Percentiles rank a stretch among this genome's conserved stretches.
phyloP scores from a whole-genome alignment of 1,140 invertebrate genomes.

The Lepidurus packardi region DNA sequence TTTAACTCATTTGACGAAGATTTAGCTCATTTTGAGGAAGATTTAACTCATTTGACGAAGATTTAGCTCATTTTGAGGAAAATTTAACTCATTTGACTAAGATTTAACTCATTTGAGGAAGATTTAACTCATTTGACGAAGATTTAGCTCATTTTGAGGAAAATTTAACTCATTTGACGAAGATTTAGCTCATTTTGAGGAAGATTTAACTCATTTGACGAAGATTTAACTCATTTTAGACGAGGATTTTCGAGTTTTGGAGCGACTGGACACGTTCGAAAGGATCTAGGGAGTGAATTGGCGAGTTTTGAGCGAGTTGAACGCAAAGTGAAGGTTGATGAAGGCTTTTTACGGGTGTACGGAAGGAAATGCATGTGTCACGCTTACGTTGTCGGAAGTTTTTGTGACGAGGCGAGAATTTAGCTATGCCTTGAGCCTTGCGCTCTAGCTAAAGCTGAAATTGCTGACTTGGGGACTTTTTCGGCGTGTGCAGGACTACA shows the following conservation, averaged over 20 bases:
- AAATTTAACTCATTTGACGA: too few relatives aligned
- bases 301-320: not conserved
- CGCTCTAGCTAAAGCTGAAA: slow-evolving; percentile 14
- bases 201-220: too few relatives aligned
- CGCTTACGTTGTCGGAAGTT: slow-evolving; percentile 18
- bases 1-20: not conserved
- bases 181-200: too few relatives aligned
- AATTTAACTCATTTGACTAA: too few relatives aligned
- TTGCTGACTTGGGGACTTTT: slow-evolving; percentile 6
- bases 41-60: not conserved
- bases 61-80: too few relatives aligned
- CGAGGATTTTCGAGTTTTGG: too few relatives aligned
- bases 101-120: not conserved
- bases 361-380: slow-evolving; percentile 21
- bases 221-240: not conserved
- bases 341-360: not conserved
- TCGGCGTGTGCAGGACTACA: not conserved
- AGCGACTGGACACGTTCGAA: too few relatives aligned
- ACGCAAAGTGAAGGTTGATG: not conserved
- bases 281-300: not conserved
- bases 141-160: too few relatives aligned
- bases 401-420: not conserved
- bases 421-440: not conserved
- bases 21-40: too few relatives aligned
- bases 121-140: not conserved